Evolutionary conservation across 2,113 vertebrate genomes (phyloP).

Genomic region (Leptosomus discolor): DNA sequence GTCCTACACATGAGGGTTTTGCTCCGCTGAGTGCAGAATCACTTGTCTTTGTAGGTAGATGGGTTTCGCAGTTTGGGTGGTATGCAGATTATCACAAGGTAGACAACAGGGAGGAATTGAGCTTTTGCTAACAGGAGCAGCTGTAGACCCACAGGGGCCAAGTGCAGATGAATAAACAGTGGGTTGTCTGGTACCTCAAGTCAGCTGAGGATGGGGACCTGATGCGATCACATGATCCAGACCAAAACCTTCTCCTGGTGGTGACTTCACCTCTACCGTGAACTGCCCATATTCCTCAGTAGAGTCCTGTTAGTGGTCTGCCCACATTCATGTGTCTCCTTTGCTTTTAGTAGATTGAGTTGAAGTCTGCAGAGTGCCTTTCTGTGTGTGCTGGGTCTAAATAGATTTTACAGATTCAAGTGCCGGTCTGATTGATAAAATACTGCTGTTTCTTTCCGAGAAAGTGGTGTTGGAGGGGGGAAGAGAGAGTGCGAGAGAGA

Average conservation of each 20-base stretch:
- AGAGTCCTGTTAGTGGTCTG: not conserved
- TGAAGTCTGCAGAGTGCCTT: not conserved
- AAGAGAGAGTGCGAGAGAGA: not conserved
- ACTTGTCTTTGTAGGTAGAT: not conserved
- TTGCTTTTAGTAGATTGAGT: not conserved
- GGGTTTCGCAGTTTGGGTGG: not conserved
- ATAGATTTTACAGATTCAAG: not conserved
- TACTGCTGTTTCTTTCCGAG: not conserved
- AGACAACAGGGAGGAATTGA: not conserved
- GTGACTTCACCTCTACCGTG: not conserved
- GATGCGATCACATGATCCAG: not conserved
- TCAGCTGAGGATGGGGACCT: not conserved
- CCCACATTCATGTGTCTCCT: not conserved
- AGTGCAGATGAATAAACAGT: not conserved
- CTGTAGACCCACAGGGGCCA: not conserved
- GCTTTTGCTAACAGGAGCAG: not conserved
- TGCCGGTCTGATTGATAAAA: not conserved
- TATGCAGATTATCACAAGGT: not conserved
- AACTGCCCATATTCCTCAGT: not conserved
- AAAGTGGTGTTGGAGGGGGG: not conserved
- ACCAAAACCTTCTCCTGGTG: not conserved
- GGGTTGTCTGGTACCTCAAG: not conserved
- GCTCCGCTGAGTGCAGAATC: not conserved
- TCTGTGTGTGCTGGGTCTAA: not conserved
- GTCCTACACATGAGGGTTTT: not conserved